Conservation (phyloP, 2,888 invertebrate genomes). For the Pherbina coryleti region DNA sequence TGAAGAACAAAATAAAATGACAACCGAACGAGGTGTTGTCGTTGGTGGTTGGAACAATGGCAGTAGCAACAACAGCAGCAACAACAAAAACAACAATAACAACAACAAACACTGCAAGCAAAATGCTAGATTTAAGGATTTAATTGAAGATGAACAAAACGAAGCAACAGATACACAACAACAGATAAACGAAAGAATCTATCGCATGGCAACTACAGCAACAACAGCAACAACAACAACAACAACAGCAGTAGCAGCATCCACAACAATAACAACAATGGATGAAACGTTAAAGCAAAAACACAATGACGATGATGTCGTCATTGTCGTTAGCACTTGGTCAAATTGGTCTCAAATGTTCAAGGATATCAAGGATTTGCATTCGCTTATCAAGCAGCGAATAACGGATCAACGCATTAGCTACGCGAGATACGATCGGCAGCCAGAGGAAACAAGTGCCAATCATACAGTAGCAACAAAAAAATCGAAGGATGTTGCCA, state of each 20-base stretch:
- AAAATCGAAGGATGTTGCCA: not conserved
- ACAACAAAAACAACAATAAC: not conserved
- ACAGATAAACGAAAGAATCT: not conserved
- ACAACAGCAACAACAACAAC: slow-evolving; percentile 33
- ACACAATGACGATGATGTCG: not conserved
- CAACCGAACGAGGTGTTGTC: slow-evolving; percentile 1
- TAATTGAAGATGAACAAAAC: not conserved
- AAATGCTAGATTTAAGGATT: not conserved
- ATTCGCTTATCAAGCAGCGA: slow-evolving; percentile 10
- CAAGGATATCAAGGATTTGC: slow-evolving; percentile 23
- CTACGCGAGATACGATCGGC: slow-evolving; percentile 20
- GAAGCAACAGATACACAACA: not conserved
- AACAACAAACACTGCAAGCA: slow-evolving; percentile 2
- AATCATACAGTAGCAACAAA: not conserved
- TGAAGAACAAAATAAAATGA: slow-evolving; percentile 13
- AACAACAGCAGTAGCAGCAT: slow-evolving; percentile 5
- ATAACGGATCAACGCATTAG: slow-evolving; percentile 7
- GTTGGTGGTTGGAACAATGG: not conserved
- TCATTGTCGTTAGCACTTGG: not conserved
- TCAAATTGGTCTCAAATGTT: slow-evolving; percentile 7
- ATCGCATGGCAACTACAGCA: slow-evolving; percentile 24
- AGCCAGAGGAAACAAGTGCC: slow-evolving; percentile 12
- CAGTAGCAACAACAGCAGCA: not conserved
- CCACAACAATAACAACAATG: not conserved
- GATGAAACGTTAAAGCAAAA: slow-evolving; percentile 4